These are phyloP conservation scores for Troglohyphantes excavatus DNA, from an alignment of 2,888 invertebrate genomes.

Conservation along the genomic window DNA sequence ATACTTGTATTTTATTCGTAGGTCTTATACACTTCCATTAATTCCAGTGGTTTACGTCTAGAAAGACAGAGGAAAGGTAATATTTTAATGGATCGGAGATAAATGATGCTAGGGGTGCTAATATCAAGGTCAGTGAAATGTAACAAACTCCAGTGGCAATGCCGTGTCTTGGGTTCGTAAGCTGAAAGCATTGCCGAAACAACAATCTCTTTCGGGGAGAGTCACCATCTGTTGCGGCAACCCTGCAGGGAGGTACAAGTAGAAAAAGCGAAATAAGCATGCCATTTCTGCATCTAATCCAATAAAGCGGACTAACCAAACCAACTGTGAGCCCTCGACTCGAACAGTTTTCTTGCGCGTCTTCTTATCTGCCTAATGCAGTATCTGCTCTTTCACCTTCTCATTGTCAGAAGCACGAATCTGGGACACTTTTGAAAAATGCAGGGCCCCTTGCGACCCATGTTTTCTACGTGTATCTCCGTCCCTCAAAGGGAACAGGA, in stretches of 20 bases:
- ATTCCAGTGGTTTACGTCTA: too few species aligned
- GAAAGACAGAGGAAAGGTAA: too few species aligned
- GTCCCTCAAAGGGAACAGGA: constrained; percentile 31
- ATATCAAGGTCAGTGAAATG: not conserved
- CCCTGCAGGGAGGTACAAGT: constrained; percentile 47
- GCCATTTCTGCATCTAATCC: constrained; percentile 71
- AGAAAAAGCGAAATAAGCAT: constrained; percentile 69
- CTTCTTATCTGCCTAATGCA: constrained; percentile 75
- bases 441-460: constrained; percentile 53
- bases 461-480: constrained; percentile 25
- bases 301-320: constrained; percentile 69
- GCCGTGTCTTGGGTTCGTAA: too few species aligned
- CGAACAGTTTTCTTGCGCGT: constrained; percentile 60
- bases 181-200: constrained; percentile 29
- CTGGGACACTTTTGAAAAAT: constrained; percentile 74
- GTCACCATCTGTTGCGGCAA: constrained; percentile 44
- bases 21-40: too few species aligned
- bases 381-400: constrained; percentile 73
- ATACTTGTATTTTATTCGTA: too few species aligned
- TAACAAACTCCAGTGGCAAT: not conserved
- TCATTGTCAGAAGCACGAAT: constrained; percentile 63
- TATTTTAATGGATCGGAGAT: too few species aligned
- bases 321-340: constrained; percentile 48
- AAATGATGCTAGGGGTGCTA: too few species aligned
- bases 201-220: constrained; percentile 4